Base-by-base conservation (phyloP, 37 sponge, comb jelly and placozoan genomes). In the Beroe forskalii region DNA sequence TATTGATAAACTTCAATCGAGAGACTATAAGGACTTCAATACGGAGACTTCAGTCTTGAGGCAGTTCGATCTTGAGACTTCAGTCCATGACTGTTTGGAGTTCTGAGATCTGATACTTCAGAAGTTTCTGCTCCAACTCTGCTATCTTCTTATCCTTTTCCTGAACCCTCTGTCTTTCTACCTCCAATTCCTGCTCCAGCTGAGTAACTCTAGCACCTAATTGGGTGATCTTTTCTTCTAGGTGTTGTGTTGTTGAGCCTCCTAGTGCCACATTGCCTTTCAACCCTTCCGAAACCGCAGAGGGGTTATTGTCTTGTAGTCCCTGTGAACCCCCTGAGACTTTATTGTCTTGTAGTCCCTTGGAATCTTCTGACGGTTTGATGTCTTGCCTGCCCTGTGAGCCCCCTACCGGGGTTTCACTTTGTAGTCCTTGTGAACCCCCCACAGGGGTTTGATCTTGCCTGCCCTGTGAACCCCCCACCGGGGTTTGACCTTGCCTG, bases 121-220 rank as follows among this genome's bases (percentile, higher is more conserved):
- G 12, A 3, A 80, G 86, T 44, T 80, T 80, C 28, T 80, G 86
- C 35, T 80, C 86, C 23, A 80, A 48, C n/a, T 80, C 86, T 24
- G 86, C 86, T n/a, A 80, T 80, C 12, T 12, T 80, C 25, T 2
- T 27, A 43, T 80, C 86, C 40, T 48, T 8, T 3, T 80, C 86
- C 86, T 24, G 40, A 37, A 80, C 48, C 55, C 40, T 41, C 86
- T 42, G 30, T 25, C 60, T 80, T 25, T 80, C 86, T 38, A 1
- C 0, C 4, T 41, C 55, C 4, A 80, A 24, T 20, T 80, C 86
- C 43, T 2, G 22, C 86, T 80, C 86, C 55, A 80, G 25, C 86
- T 80, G 55, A 14, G 48, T 80, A 1, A 80, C 55, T 30, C 86
- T 80, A 43, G 27, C 86, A 43, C 33, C 30, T 0, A 42, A 9